Evolutionary conservation across 1,140 invertebrate genomes (phyloP).

Genomic region (Macrobrachium nipponense): DNA sequence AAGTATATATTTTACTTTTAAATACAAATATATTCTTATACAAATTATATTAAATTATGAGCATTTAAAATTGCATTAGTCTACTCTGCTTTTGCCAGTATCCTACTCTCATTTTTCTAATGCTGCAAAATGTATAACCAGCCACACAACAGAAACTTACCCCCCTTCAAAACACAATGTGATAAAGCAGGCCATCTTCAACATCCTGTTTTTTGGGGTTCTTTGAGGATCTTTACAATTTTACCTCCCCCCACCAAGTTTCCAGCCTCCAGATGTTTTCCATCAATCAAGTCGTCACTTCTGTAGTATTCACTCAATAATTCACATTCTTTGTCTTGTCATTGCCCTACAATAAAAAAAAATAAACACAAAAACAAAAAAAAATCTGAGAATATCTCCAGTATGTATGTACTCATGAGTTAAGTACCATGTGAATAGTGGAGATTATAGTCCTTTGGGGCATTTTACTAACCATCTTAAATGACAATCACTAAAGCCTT

Average conservation of each 20-base stretch:
- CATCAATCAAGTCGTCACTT: conserved; percentile 81
- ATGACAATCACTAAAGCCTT: too few relatives aligned
- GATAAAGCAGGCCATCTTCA: conserved; percentile 69
- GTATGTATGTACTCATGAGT: too few relatives aligned
- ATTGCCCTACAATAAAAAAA: background rate
- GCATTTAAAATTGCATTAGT: too few relatives aligned
- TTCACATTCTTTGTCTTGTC: conserved; percentile 65
- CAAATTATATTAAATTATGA: too few relatives aligned
- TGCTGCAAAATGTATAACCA: conserved; percentile 67
- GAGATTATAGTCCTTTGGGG: too few relatives aligned
- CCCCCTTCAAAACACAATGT: conserved; percentile 69
- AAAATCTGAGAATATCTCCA: background rate
- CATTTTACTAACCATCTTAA: too few relatives aligned
- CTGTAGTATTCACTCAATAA: conserved; percentile 73
- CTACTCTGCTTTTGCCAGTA: too few relatives aligned
- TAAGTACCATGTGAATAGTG: too few relatives aligned
- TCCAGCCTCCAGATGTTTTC: conserved; percentile 71
- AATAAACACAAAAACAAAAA: background rate
- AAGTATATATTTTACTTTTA: conserved; percentile 28
- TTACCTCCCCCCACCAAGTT: conserved; percentile 72
- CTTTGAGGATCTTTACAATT: conserved; percentile 68
- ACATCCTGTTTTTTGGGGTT: conserved; percentile 52
- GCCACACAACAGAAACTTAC: conserved; percentile 64
- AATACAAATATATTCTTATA: background rate
- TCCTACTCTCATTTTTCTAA: too few relatives aligned